A percentile compares a stretch with the other conserved stretches of the same genome.
Conservation (phyloP, 1,140 invertebrate genomes). For the Drosophila yakuba region DNA sequence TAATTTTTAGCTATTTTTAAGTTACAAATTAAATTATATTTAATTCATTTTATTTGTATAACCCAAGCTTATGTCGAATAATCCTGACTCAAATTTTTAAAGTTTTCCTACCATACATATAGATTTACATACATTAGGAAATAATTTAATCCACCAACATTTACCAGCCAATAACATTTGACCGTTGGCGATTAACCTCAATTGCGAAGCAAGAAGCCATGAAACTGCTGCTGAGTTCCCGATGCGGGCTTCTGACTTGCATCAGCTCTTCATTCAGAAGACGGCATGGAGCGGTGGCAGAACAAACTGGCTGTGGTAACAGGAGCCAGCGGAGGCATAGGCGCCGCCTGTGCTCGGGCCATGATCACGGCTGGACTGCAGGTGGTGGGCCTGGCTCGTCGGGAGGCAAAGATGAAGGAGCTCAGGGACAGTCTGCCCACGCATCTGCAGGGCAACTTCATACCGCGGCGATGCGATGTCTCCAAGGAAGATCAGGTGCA, state of each 20-base stretch:
- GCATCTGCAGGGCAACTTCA: slow-evolving; percentile 83
- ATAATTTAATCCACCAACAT: too few species aligned
- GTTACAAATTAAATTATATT: too few species aligned
- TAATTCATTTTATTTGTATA: too few species aligned
- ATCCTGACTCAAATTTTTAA: too few species aligned
- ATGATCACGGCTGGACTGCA: slow-evolving; percentile 86
- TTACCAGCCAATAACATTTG: not conserved
- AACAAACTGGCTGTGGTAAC: slow-evolving; percentile 83
- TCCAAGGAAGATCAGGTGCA: slow-evolving; percentile 88
- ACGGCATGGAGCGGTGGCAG: slow-evolving; percentile 79
- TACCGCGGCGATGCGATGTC: slow-evolving; percentile 87
- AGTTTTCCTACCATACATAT: too few species aligned
- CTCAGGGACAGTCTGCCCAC: slow-evolving; percentile 62
- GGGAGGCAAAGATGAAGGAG: slow-evolving; percentile 87
- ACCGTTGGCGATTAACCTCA: slow-evolving; percentile 16
- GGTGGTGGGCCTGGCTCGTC: slow-evolving; percentile 90
- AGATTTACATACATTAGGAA: too few species aligned
- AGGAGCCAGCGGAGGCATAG: slow-evolving; percentile 87
- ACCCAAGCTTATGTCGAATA: too few species aligned
- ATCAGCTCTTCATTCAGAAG: slow-evolving; percentile 15
- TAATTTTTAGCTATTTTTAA: too few species aligned
- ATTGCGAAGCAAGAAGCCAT: slow-evolving; percentile 5
- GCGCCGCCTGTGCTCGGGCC: slow-evolving; percentile 84
- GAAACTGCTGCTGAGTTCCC: slow-evolving; percentile 2
- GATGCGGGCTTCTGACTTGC: not conserved